Conservation (phyloP, 2,797 vertebrate species). For the Vultur gryphus region DNA sequence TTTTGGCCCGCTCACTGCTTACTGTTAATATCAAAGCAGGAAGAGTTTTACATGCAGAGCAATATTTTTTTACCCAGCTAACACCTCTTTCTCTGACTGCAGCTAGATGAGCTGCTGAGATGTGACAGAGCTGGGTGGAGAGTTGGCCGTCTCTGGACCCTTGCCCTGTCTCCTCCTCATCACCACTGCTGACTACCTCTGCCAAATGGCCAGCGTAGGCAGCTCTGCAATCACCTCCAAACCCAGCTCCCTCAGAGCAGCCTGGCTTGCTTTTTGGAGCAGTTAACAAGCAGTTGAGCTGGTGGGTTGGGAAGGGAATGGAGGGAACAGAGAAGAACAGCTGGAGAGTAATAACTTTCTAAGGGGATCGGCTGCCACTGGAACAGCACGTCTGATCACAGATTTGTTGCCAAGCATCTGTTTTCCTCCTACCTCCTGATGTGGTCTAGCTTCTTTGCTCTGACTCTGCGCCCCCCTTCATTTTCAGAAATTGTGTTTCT, state of each 20-base stretch:
- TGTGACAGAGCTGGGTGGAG: neutral
- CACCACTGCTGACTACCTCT: neutral
- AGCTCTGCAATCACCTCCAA: neutral
- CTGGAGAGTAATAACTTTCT: conserved; percentile 39
- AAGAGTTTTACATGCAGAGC: conserved; percentile 3
- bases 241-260: neutral
- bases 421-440: conserved; percentile 30
- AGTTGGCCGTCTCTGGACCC: neutral
- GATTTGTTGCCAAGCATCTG: conserved; percentile 45
- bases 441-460: conserved; percentile 8
- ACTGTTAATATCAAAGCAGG: conserved; percentile 48
- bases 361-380: neutral
- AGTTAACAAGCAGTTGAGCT: neutral
- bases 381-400: neutral
- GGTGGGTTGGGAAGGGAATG: neutral
- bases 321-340: conserved; percentile 2
- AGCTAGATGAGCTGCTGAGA: neutral
- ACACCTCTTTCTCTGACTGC: neutral
- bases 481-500: neutral
- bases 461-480: neutral
- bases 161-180: neutral
- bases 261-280: neutral
- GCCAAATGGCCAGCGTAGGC: neutral
- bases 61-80: neutral
- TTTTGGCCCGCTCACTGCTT: neutral